Base-by-base conservation (phyloP, 2,797 vertebrate species). In the Eulemur rubriventer region DNA sequence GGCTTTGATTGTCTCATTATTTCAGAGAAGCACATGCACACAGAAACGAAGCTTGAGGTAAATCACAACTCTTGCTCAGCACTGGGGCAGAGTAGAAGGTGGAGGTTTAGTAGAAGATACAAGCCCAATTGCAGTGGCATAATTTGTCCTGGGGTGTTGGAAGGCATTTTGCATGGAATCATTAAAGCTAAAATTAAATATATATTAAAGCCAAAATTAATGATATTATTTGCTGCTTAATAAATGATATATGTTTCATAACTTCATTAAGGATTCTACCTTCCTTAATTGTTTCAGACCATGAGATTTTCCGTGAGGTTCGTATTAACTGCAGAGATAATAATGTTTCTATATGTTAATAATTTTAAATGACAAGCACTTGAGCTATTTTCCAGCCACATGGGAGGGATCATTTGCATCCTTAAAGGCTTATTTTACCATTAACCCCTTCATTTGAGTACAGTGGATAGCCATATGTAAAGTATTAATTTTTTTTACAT, bases 321-420 rank as follows among this genome's bases (percentile, higher is more conserved):
- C 97, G 96, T 96, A 98, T 98, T 98, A 98, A 97, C 98, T 98
- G 97, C 96, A 97, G 98, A 98, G 98, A 98, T 98, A 98, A 99
- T 98, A 98, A 98, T 98, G 97, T 98, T 98, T 98, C 98, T 98
- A 97, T 98, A 98, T 98, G 98, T 98, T 98, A 98, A 98, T 98
- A 98, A 98, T 98, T 98, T 98, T 98, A 98, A 98, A 98, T 98
- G 96, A 98, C 98, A 98, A 98, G 98, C 83, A 95, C 97, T 98
- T 96, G 94, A 98, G 93, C 97, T 98, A 92, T 90, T 98, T 98
- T 97, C 90, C 90, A 98, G 94, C 96, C 97, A 95, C 98, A 96
- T 0, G 6, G 98, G 98, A 97, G 96, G 97, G 97, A 98, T 98
- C 97, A 97, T 98, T 98, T 98, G 94, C 90, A 97, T 98, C 97